phyloP scores from a whole-genome alignment of 2,797 vertebrate species.

The Amazonetta brasiliensis region DNA sequence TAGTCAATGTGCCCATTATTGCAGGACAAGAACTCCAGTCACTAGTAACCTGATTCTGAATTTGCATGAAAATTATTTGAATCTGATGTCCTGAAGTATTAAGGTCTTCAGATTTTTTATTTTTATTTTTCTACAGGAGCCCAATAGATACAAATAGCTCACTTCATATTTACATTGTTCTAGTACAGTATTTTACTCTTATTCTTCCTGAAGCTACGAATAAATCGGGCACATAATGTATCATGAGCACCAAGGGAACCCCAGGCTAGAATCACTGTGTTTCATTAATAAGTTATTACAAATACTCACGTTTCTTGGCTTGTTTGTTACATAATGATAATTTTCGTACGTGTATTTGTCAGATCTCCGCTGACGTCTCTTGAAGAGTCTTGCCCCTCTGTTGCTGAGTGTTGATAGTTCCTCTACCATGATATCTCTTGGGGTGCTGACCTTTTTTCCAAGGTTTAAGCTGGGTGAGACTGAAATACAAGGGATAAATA shows the following conservation, averaged over 20 bases:
- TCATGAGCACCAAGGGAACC: neutral
- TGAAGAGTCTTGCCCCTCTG: conserved; percentile 94
- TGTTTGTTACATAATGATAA: conserved; percentile 86
- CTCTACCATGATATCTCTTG: conserved; percentile 97
- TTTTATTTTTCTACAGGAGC: neutral
- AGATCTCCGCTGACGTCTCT: conserved; percentile 93
- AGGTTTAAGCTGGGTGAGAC: conserved; percentile 86
- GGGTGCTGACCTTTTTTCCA: conserved; percentile 91
- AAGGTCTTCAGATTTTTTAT: neutral
- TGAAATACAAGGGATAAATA: conserved; percentile 68
- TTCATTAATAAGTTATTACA: neutral
- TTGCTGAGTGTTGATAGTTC: conserved; percentile 92
- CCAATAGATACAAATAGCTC: neutral
- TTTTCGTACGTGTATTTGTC: conserved; percentile 98
- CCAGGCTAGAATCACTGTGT: neutral
- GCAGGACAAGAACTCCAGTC: neutral
- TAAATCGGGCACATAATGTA: neutral
- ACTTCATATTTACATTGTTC: neutral
- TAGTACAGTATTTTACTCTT: neutral
- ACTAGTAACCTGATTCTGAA: neutral
- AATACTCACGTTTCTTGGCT: conserved; percentile 85
- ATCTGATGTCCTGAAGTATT: neutral
- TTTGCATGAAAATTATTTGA: neutral
- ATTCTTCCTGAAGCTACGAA: neutral
- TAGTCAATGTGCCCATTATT: neutral